Base-by-base conservation (phyloP, 1,140 invertebrate genomes). In the Apolygus lucorum region DNA sequence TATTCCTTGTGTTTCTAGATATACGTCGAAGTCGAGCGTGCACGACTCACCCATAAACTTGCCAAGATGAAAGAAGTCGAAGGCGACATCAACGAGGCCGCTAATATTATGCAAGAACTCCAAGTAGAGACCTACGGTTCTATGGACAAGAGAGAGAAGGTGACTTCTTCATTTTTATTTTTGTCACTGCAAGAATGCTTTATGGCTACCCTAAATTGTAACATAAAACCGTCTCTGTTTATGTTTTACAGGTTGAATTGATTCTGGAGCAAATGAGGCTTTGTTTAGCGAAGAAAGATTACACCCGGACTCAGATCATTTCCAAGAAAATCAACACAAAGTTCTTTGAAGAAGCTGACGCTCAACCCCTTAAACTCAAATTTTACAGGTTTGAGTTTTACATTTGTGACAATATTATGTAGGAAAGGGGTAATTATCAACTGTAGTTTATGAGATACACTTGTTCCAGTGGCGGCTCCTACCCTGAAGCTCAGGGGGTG, bases 41-140 rank as follows among this genome's bases (percentile, higher is more conserved):
- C 98, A 49, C 84, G 97, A 63, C 81, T 99, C 1, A 99, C 97
- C 22, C 89, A 96, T 77, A 94, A 91, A 73, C 79, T 99, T 67
- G 94, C 97, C 1, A 88, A 93, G 78, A 95, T 99, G 69, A 89
- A 92, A 75, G 97, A 99, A 80, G 86, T 86, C 1, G 95, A 99
- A 80, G 92, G 89, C 0, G 90, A 99, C 77, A 84, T 98, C 24
- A 83, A 87, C 21, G 93, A 92, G 75, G 97, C 96, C 62, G 92
- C 93, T 2, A 86, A 89, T 73, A 92, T 98, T 72, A 90, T 99
- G 77, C 91, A 99, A 78, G 98, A 99, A 80, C 81, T 99, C 14
- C 97, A 99, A 82, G 94, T 99, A 49, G 98, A 99, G 82, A 99
- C 97, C 0, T 99, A 97, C 81, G 98, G 98, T 17, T 98, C 96